Percentiles rank a stretch among this genome's conserved stretches.
These are phyloP conservation scores for Nemoura dubitans DNA, from an alignment of 2,888 invertebrate genomes.

Conservation along the genomic window DNA sequence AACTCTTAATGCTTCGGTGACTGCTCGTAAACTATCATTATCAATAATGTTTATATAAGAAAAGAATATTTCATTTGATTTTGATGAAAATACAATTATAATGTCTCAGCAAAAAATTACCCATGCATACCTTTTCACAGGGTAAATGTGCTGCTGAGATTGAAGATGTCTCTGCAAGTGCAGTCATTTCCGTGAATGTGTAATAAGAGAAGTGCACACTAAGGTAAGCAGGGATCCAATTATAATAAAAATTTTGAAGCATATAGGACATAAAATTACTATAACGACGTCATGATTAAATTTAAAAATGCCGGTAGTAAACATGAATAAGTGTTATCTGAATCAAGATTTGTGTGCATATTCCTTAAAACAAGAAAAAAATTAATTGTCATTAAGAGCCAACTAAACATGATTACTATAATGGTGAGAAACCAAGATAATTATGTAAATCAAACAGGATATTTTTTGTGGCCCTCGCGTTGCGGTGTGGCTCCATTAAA, in stretches of 20 bases:
- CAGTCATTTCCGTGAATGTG: no score
- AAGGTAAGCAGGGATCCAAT: not conserved
- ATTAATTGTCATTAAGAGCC: not conserved
- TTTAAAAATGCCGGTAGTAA: not conserved
- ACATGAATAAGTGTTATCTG: not conserved
- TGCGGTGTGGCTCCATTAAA: not conserved
- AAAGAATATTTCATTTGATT: no score
- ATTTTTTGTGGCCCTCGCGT: not conserved
- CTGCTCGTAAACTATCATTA: no score
- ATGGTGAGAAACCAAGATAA: conserved; percentile 14
- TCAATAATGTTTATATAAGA: no score
- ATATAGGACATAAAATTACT: not conserved
- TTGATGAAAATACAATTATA: no score
- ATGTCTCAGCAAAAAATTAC: no score
- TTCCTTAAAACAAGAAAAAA: not conserved
- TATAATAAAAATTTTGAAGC: no score
- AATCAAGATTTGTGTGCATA: not conserved
- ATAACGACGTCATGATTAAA: not conserved
- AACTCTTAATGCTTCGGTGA: no score
- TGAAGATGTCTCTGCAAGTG: not conserved
- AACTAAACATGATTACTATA: not conserved
- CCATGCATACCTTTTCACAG: no score
- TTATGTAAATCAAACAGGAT: not conserved
- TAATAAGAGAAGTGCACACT: no score
- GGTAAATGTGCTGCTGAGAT: not conserved